Evolutionary conservation across 2,888 invertebrate genomes (phyloP), one percentile per base, ranked within the genome.

Genomic region (Balanococcus diminutus): DNA sequence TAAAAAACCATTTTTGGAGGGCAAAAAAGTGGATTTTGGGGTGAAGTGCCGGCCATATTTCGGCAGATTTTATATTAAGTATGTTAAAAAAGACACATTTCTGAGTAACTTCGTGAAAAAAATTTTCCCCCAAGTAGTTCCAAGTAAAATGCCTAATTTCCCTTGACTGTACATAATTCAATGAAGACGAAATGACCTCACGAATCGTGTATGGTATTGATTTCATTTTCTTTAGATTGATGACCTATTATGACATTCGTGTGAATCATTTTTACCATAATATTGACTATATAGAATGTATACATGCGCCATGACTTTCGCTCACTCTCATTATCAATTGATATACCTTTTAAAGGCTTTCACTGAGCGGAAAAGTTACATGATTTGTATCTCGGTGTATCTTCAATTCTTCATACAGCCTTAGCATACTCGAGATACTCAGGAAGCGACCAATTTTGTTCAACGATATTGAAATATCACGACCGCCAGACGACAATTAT

Each of bases 221-320:
- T 56, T 56, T 56, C 56, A 56, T 19, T 56, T 72, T 72, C 31
- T n/a, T n/a, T 72, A 72, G 72, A 72, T 72, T 72, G 72, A 72
- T 31, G 72, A 72, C 72, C 31, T 72, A 72, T 72, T 72, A 72
- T 72, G 28, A 72, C 31, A 72, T 25, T 32, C 72, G 72, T 32
- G 28, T 72, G 16, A 28, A 28, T 56, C 8, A 8, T 56, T 56
- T 56, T 56, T 8, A 11, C 19, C 6, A 36, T 6, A 22, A 56
- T 22, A 22, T 8, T 22, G 56, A 8, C 5, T 42, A 6, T n/a
- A n/a, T n/a, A n/a, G n/a, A n/a, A n/a, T n/a, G n/a, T 56, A 46
- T 22, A 56, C 19, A 56, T 56, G 56, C 22, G 22, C 56, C 56
- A 56, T 56, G 56, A 56, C 56, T 56, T 56, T 56, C 56, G 56